Evolutionary conservation across 2,113 vertebrate species (phyloP), one percentile per base, ranked within the genome.

Genomic region (Tyrannus savana): DNA sequence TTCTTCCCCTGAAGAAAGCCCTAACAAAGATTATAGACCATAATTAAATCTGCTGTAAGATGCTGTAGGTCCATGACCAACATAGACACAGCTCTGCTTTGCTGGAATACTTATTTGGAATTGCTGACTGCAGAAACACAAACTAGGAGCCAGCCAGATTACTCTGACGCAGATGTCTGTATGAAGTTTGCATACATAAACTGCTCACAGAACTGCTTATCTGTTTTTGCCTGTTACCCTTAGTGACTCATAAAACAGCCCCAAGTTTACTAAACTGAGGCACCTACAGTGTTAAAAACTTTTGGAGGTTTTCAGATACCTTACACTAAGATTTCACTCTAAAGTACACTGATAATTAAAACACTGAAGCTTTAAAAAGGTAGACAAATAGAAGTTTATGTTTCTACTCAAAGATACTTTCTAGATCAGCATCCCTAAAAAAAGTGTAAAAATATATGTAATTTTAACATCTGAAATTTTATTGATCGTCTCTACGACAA

Each of bases 141-240:
- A 79, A 71, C 1, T 8, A 89, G 74, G 37, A 95, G 23, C 33
- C 24, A 10, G 42, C 7, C n/a, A 56, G 31, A 41, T 90, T 83
- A 59, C 42, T 39, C 31, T 0, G 0, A 80, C 71, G 66, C 0
- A 0, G 41, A n/a, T 50, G 31, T 53, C 50, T 74, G 14, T 50
- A 50, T 63, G 63, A 73, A 71, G 46, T 77, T 80, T 74, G 44
- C 75, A 55, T 55, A 62, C 0, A 1, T 21, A 80, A 76, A 76
- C 30, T 66, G 28, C 75, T 77, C 55, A 41, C 42, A 77, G 47
- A 80, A 66, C 24, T 77, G 64, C 63, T 74, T 89, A 87, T 74
- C 62, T 84, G 5, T 62, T 91, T 93, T 73, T 66, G 59, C 50
- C 79, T 84, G 24, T 84, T 71, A 66, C 3, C 6, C 14, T 37